Evolutionary conservation across 2,797 vertebrate genomes (phyloP), one percentile per base, ranked within the genome.

Genomic region (Vireo griseus): DNA sequence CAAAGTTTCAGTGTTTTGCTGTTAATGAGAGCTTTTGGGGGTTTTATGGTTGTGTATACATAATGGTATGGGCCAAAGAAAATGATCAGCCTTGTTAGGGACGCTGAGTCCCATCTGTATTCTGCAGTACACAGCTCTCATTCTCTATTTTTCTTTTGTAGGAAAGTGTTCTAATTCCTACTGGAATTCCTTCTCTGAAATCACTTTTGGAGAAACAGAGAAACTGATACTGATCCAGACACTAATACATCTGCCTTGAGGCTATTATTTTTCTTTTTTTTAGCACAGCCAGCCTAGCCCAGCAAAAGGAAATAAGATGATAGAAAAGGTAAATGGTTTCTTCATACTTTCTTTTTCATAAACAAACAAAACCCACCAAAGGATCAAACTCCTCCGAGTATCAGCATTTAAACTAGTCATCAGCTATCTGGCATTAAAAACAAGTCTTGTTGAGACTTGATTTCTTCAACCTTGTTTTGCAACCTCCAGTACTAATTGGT

Each of bases 131-230:
- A 2, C 8, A 85, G 63, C 37, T 93, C 40, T 86, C 75, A 35
- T 69, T 87, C 59, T 87, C 39, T 65, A 3, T 59, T 33, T 80
- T 42, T 48, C 54, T 93, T 86, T 58, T 52, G 25, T 39, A 72
- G n/a, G 44, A 51, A 88, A 66, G 31, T 37, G 55, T 88, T 94
- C 88, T 86, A 94, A 95, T 86, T 95, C 92, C 94, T 93, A 25
- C 45, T 50, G 83, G 90, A 94, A 92, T 94, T 96, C 50, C 67
- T 83, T 50, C 72, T 92, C n/a, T 90, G 85, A 94, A 91, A 91
- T 82, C 52, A 65, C 39, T 91, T 86, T 45, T 67, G 29, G 77
- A 79, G 71, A 73, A 88, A 57, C 44, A 81, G 69, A 69, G 47
- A 84, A 91, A 73, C 55, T 85, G 74, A 69, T 88, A 69, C 16